Base-by-base conservation (phyloP, 2,113 vertebrate genomes). In the Notarius lentiginosus region DNA sequence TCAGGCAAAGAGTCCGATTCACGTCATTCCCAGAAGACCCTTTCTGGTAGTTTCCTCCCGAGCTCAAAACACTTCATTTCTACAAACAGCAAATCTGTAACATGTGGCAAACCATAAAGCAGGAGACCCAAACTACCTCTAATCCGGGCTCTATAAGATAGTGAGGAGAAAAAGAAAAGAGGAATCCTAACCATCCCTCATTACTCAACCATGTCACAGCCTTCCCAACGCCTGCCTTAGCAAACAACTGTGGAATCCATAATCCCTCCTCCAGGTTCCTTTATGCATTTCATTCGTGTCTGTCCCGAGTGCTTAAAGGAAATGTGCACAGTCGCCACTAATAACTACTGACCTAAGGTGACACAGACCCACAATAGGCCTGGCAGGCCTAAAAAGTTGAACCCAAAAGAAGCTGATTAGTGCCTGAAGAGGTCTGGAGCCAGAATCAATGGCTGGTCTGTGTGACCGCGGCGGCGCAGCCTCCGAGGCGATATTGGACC, bases 161-260 rank as follows among this genome's bases (percentile, higher is more conserved):
- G 0, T 20, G 24, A 9, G 22, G 83, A 73, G 79, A 27, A 2
- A n/a, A 70, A 12, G 85, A 73, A 83, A 66, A 63, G 93, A 73
- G 18, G 18, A 53, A 77, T 18, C 9, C 77, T 47, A 90, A 92
- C 88, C 96, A 98, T 98, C 97, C 97, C 97, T 96, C 93, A 97
- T 99, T 99, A 98, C 91, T 92, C 96, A 99, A 96, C 94, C 97
- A 97, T 95, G 96, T 99, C 98, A 99, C 98, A 97, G 95, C 96
- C 96, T 89, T 95, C 94, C 95, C 93, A 93, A 94, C 93, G 94
- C 92, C 88, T 92, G 94, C 94, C 95, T 96, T 90, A 96, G 95
- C 95, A 93, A 96, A 94, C 92, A 90, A 95, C 89, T 92, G 87
- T 94, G 93, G 96, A 96, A 96, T 96, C 96, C 93, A 91, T 98